Conservation (phyloP, 2,888 invertebrate species). For the Sinentomon sp. region DNA sequence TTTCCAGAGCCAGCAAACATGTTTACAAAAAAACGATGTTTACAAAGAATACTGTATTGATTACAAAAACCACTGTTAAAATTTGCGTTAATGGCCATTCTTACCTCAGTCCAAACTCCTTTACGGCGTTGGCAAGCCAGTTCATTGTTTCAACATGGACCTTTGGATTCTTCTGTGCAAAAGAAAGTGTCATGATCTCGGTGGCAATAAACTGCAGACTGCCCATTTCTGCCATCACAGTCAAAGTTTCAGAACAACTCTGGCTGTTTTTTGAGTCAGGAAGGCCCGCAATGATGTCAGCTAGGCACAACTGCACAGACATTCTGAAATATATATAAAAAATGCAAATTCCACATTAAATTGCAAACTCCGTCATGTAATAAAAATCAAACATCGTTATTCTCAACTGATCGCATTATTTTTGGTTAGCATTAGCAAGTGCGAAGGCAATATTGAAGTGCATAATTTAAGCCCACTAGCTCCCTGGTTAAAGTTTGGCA, state of each 20-base stretch:
- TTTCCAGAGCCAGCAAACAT: no score
- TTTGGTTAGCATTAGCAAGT: no score
- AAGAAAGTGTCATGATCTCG: constrained; percentile 41
- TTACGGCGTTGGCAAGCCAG: constrained; percentile 48
- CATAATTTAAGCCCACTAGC: no score
- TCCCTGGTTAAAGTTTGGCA: no score
- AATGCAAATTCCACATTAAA: no score
- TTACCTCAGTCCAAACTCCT: constrained; percentile 63
- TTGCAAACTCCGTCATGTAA: no score
- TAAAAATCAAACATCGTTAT: no score
- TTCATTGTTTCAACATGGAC: constrained; percentile 57
- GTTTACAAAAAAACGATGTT: no score
- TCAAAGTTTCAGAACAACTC: constrained; percentile 37
- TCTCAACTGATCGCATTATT: no score
- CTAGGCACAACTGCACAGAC: constrained; percentile 41
- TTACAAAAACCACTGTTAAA: background rate
- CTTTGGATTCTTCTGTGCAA: constrained; percentile 71
- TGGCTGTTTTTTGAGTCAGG: constrained; percentile 52
- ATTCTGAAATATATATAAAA: constrained; percentile 24
- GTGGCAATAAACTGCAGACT: constrained; percentile 42
- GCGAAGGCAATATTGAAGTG: no score
- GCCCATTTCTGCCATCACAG: constrained; percentile 46
- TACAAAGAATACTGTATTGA: background rate
- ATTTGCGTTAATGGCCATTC: no score
- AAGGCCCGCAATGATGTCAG: constrained; percentile 55